Evolutionary conservation across 1,140 invertebrate genomes (phyloP), one percentile per base, ranked within the genome.

Genomic region (Panulirus ornatus): DNA sequence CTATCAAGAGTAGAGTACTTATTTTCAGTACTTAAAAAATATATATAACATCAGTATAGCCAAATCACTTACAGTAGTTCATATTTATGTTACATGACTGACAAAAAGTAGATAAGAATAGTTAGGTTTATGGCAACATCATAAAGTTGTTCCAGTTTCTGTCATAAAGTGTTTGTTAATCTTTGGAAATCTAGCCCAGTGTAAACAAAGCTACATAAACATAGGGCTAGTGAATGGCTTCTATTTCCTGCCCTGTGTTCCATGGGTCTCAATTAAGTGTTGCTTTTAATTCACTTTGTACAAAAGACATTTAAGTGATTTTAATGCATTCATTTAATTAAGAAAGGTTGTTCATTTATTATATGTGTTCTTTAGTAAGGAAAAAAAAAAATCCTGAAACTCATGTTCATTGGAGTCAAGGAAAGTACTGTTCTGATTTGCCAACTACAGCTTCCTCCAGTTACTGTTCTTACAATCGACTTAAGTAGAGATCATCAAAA

Each of bases 261-360:
- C 58, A 75, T n/a, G 71, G 71, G 71, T 75, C 71, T 75, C 71
- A 75, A 70, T 70, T 42, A 36, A 73, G 66, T 58, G 47, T 54
- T 58, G 58, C 34, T 84, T 84, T 66, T 70, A 71, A 44, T 85
- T 85, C 47, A 73, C 9, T 54, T 51, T 85, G 83, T 85, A 85
- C 83, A 85, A 85, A 85, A 85, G 83, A 85, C 83, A 85, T 71
- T 40, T 51, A 44, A 73, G 70, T 85, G 66, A 85, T 85, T 70
- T 84, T 44, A 71, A 54, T 85, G 63, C 36, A 44, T 36, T 47
- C 44, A 66, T 42, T 42, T 44, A 38, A 42, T 44, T 84, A 84
- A 44, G 30, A 71, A 70, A 75, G 76, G 40, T 79, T 79, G 27
- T 44, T 34, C 44, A 75, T 70, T 71, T 71, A 51, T 85, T 47